Base-by-base conservation (phyloP, 1,140 invertebrate species). In the Zaprionus ornatus region DNA sequence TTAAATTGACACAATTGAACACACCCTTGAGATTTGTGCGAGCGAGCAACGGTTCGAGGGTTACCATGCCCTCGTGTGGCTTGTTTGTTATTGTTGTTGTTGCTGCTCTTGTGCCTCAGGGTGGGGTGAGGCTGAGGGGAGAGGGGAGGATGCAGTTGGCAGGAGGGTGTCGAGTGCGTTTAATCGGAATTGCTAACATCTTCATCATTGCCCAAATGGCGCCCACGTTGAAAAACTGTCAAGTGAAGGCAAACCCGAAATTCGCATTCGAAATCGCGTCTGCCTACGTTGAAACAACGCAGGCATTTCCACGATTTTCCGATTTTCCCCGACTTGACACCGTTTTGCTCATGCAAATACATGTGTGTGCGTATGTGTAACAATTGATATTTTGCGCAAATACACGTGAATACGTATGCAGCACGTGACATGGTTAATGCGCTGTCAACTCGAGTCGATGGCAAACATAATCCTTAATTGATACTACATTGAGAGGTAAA, bases 1-100 rank as follows among this genome's bases (percentile, higher is more conserved):
- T 91, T 91, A 91, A 91, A 91, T 91, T 91, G 90, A 91, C 90
- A 91, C 90, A 91, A 91, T 91, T 86, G 90, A 91, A 91, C 74
- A 86, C 90, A 91, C 90, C 90, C 90, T 86, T 90, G 90, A 91
- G 85, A 81, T 68, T 90, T 82, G 66, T 74, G 80, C 66, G 59
- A 57, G 61, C 68, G 75, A 40, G 15, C 13, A 2, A 6, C 5
- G 13, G 5, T 42, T 40, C 40, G 69, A 71, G 75, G 64, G 45
- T 57, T 75, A 32, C 32, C 42, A 19, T 63, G 52, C 66, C 55
- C 50, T 40, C 67, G 73, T 82, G 45, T 79, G 73, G 52, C 65
- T 61, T 71, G 27, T 32, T 45, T 55, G 25, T 59, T 54, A 27
- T 42, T 45, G 15, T 52, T 77, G 69, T 25, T 67, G 54, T 52